Evolutionary conservation across 2,113 vertebrate species (phyloP).

Genomic region (Gambusia holbrooki): DNA sequence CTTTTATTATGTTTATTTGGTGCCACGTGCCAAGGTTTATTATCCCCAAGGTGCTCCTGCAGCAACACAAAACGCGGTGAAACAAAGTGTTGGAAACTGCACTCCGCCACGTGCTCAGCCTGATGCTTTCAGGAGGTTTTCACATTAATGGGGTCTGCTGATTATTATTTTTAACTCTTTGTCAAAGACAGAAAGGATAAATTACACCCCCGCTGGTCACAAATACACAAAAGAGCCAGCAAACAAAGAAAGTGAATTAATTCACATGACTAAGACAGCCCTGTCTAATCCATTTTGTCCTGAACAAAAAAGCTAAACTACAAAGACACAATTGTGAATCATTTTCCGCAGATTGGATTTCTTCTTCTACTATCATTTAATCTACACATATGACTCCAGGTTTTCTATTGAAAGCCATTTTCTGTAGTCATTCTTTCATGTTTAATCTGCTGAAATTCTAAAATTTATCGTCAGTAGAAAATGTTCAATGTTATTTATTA

Average conservation of each 20-base stretch:
- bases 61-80: constrained; percentile 39
- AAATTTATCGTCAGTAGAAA: background rate
- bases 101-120: constrained; percentile 43
- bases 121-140: constrained; percentile 36
- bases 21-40: constrained; percentile 62
- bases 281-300: constrained; percentile 66
- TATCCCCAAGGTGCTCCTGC: constrained; percentile 45
- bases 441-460: background rate
- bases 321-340: constrained; percentile 37
- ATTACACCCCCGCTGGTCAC: constrained; percentile 50
- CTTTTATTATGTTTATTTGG: constrained; percentile 49
- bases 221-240: constrained; percentile 48
- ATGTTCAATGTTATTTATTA: background rate
- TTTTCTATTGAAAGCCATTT: too few species aligned
- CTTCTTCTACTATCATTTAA: background rate
- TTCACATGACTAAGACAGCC: constrained; percentile 30
- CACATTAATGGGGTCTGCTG: constrained; percentile 51
- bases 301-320: constrained; percentile 53
- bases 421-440: too few species aligned
- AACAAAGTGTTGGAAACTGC: constrained; percentile 36
- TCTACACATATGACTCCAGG: background rate
- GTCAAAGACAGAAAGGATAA: constrained; percentile 46
- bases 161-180: constrained; percentile 16
- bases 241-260: constrained; percentile 56
- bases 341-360: constrained; percentile 10